These are phyloP conservation scores for Sebastes itinus DNA, from an alignment of 2,797 vertebrate species.

Conservation along the genomic window DNA sequence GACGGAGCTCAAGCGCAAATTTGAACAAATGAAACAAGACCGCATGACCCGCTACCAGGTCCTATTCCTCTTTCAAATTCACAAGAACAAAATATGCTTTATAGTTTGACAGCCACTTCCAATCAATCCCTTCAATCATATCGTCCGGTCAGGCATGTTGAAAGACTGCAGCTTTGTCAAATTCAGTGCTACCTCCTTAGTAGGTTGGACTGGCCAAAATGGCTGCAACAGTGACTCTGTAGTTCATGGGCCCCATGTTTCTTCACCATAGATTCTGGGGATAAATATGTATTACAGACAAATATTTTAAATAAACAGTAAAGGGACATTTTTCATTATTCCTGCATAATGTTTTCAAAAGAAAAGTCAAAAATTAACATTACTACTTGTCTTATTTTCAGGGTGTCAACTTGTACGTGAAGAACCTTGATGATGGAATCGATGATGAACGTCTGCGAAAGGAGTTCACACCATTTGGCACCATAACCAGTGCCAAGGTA, in stretches of 20 bases:
- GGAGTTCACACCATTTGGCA: constrained; percentile 84
- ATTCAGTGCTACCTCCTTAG: constrained; percentile 66
- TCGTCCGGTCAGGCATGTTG: neutral
- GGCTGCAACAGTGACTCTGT: constrained; percentile 73
- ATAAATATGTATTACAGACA: constrained; percentile 73
- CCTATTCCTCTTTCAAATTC: neutral
- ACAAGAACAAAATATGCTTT: neutral
- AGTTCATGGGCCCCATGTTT: constrained; percentile 70
- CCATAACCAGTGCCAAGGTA: constrained; percentile 87
- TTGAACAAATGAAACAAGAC: constrained; percentile 99
- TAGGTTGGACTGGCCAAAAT: constrained; percentile 75
- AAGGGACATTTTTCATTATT: neutral
- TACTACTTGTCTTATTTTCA: constrained; percentile 50
- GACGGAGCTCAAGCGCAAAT: constrained; percentile 96
- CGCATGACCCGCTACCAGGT: constrained; percentile 99
- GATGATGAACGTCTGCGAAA: constrained; percentile 87
- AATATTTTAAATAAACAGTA: neutral
- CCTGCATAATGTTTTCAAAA: neutral
- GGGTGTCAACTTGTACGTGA: constrained; percentile 98
- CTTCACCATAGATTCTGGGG: constrained; percentile 57
- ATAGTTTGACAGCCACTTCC: neutral
- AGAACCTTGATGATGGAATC: constrained; percentile 98
- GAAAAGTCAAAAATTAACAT: neutral
- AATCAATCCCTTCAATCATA: neutral
- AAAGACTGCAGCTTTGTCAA: constrained; percentile 75